Evolutionary conservation across 1,140 invertebrate species (phyloP).

Genomic region (Psilanteris sp.): DNA sequence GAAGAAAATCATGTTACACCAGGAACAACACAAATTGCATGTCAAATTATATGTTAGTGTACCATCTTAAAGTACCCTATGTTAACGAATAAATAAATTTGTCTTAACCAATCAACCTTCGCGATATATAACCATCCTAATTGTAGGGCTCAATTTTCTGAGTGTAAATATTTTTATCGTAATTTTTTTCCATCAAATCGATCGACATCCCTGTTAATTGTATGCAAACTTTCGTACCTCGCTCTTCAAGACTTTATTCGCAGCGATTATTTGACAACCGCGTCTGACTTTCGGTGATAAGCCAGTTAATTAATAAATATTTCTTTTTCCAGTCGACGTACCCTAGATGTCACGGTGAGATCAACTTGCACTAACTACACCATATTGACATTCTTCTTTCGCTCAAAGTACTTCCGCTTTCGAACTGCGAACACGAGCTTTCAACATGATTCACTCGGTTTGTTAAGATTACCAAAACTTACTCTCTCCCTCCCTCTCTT

Average conservation of each 20-base stretch:
- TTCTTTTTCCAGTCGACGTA: slow-evolving; percentile 41
- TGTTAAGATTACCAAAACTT: slow-evolving; percentile 45
- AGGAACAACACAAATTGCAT: too few species aligned
- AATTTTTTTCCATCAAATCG: too few species aligned
- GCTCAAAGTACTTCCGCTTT: slow-evolving; percentile 42
- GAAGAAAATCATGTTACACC: too few species aligned
- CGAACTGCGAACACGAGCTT: slow-evolving; percentile 30
- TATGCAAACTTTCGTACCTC: slow-evolving; percentile 33
- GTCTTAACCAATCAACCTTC: too few species aligned
- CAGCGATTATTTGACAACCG: slow-evolving; percentile 47
- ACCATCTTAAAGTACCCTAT: too few species aligned
- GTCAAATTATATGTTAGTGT: too few species aligned
- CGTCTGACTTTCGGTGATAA: slow-evolving; percentile 21
- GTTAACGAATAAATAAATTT: too few species aligned
- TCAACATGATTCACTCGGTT: slow-evolving; percentile 53
- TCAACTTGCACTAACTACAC: slow-evolving; percentile 38
- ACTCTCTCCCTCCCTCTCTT: slow-evolving; percentile 21
- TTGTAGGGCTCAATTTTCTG: too few species aligned
- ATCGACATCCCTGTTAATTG: slow-evolving; percentile 31
- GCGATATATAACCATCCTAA: too few species aligned
- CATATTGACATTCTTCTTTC: slow-evolving; percentile 50
- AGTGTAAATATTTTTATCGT: too few species aligned
- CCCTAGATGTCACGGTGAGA: slow-evolving; percentile 20
- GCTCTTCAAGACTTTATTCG: neutral
- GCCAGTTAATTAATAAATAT: slow-evolving; percentile 51